These are phyloP conservation scores for Hyles euphorbiae DNA, from an alignment of 1,140 invertebrate genomes.

Conservation along the genomic window DNA sequence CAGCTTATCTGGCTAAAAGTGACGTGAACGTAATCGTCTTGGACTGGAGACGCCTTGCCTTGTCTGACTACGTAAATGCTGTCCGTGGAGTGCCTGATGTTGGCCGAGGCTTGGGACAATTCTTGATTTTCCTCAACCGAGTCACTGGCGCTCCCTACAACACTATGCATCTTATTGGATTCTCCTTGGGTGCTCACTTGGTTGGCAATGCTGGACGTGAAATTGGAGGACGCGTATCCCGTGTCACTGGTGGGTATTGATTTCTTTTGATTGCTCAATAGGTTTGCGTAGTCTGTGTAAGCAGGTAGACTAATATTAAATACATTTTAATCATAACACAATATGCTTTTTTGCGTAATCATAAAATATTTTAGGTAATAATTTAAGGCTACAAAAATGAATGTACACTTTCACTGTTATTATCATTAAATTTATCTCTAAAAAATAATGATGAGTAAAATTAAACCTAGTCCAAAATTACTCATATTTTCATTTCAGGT, in stretches of 20 bases:
- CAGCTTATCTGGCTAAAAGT: conserved; percentile 48
- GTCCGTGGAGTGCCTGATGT: conserved; percentile 58
- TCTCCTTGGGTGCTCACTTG: conserved; percentile 90
- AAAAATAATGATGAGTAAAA: too few species aligned
- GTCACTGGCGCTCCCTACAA: conserved; percentile 41
- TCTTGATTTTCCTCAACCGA: conserved; percentile 63
- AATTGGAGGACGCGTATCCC: conserved; percentile 28
- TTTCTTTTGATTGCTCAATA: too few species aligned
- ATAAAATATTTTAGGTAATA: too few species aligned
- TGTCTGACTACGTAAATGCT: conserved; percentile 60
- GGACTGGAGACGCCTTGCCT: conserved; percentile 78
- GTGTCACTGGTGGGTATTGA: conserved; percentile 28
- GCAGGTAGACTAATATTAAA: too few species aligned
- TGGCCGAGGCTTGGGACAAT: conserved; percentile 57
- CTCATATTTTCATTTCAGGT: background rate
- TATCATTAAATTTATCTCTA: too few species aligned
- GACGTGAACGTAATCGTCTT: conserved; percentile 79
- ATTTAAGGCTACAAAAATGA: too few species aligned
- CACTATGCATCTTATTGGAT: conserved; percentile 90
- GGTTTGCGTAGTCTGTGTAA: too few species aligned
- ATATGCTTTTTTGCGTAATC: too few species aligned
- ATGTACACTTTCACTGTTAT: too few species aligned
- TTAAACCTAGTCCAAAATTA: too few species aligned
- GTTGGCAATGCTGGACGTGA: conserved; percentile 83
- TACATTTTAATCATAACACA: too few species aligned